Percentiles rank a stretch among this genome's conserved stretches.
These are phyloP conservation scores for Phortica variegata DNA, from an alignment of 1,140 invertebrate genomes.

Conservation along the genomic window DNA sequence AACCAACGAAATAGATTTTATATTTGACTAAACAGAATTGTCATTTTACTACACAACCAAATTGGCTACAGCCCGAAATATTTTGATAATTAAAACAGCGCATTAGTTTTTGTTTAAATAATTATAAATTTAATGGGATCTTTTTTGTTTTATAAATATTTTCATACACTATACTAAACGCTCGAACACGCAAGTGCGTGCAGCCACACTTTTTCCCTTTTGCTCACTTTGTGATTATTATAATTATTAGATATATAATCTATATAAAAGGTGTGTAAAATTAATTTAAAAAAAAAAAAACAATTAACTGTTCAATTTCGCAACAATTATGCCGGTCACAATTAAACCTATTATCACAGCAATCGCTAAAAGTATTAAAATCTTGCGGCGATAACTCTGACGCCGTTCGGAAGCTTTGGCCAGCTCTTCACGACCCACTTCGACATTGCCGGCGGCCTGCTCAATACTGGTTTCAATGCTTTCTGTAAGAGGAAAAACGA, in stretches of 20 bases:
- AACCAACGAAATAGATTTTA: no score
- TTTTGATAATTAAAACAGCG: no score
- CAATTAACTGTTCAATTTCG: conserved; percentile 59
- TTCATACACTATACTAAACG: no score
- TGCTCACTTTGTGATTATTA: conserved; percentile 42
- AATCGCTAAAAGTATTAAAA: conserved; percentile 67
- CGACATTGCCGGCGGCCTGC: conserved; percentile 72
- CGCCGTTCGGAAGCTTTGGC: conserved; percentile 78
- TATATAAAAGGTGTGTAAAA: conserved; percentile 12
- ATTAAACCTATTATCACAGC: conserved; percentile 67
- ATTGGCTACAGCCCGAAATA: no score
- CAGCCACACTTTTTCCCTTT: no score
- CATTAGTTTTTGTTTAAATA: no score
- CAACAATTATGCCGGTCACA: conserved; percentile 66
- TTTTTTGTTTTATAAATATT: no score
- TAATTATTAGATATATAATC: conserved; percentile 9
- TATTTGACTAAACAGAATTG: no score
- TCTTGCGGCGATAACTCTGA: conserved; percentile 69
- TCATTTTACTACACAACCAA: no score
- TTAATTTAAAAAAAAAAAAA: conserved; percentile 23
- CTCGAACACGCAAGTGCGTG: no score
- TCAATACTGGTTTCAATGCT: conserved; percentile 88
- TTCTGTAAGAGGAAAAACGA: conserved; percentile 61
- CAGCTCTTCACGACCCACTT: conserved; percentile 74
- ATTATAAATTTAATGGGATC: no score